A percentile compares a stretch with the other conserved stretches of the same genome.
phyloP scores from a whole-genome alignment of 2,113 vertebrate genomes.

The Sinocyclocheilus maitianheensis region DNA sequence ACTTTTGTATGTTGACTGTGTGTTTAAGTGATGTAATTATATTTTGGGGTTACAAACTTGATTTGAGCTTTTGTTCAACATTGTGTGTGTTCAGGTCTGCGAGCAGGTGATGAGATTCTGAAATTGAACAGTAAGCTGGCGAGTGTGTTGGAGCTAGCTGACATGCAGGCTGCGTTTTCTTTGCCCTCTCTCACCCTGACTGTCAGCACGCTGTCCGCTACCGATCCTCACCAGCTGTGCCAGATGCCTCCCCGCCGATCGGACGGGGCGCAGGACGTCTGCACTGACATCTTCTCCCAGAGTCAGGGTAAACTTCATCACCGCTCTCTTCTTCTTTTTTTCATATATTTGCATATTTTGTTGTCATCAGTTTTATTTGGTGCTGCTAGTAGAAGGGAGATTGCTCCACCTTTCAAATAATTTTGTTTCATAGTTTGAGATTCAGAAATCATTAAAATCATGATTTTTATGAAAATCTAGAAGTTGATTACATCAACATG shows the following conservation, averaged over 20 bases:
- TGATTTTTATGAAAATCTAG: neutral
- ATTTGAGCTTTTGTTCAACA: neutral
- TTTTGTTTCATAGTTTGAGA: neutral
- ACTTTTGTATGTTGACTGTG: neutral
- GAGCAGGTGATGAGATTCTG: conserved; percentile 86
- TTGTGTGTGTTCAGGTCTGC: conserved; percentile 78
- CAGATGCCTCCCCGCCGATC: conserved; percentile 78
- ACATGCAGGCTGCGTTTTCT: conserved; percentile 82
- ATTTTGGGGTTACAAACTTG: neutral
- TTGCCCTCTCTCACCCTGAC: conserved; percentile 79
- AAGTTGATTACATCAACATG: neutral
- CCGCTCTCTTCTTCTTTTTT: neutral
- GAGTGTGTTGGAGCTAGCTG: conserved; percentile 77
- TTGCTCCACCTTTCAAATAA: neutral
- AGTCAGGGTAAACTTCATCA: conserved; percentile 79
- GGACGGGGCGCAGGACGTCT: conserved; percentile 67
- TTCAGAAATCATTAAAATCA: neutral
- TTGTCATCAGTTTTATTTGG: neutral
- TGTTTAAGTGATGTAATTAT: neutral
- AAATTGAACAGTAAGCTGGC: conserved; percentile 84
- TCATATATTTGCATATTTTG: conserved; percentile 6
- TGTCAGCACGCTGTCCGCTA: conserved; percentile 79
- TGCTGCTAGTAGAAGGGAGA: neutral
- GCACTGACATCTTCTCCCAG: conserved; percentile 77
- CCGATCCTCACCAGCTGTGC: conserved; percentile 70